A percentile compares a stretch with the other conserved stretches of the same genome.
Conservation (phyloP, 2,888 invertebrate genomes). For the Drosophila sordidapex region DNA sequence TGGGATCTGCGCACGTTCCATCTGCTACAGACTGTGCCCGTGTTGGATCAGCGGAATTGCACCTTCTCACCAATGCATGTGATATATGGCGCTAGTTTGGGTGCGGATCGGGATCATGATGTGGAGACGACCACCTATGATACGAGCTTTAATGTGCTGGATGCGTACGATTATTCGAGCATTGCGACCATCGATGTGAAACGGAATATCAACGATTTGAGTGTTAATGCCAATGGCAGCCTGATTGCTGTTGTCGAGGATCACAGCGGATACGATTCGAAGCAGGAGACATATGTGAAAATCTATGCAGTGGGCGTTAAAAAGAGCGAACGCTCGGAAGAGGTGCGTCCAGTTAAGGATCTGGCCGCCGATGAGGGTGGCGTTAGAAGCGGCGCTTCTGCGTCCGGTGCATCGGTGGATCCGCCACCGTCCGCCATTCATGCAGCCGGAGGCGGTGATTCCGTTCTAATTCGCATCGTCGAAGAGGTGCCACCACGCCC, state of each 20-base stretch:
- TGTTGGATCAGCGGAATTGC: constrained; percentile 94
- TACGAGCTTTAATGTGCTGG: constrained; percentile 97
- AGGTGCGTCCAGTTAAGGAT: constrained; percentile 86
- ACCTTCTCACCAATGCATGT: constrained; percentile 94
- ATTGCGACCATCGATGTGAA: constrained; percentile 98
- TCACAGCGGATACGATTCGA: constrained; percentile 91
- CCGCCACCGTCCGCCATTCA: constrained; percentile 43
- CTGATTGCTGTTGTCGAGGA: constrained; percentile 97
- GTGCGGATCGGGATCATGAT: constrained; percentile 89
- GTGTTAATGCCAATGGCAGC: constrained; percentile 92
- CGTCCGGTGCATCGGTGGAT: constrained; percentile 35
- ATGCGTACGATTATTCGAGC: constrained; percentile 96
- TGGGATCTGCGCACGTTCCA: constrained; percentile 99
- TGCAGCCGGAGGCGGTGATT: constrained; percentile 36
- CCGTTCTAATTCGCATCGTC: constrained; percentile 53
- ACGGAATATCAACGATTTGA: constrained; percentile 93
- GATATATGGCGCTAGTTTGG: constrained; percentile 94
- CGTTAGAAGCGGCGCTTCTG: constrained; percentile 29
- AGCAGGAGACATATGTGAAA: constrained; percentile 95
- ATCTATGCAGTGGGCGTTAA: constrained; percentile 96
- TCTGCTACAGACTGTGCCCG: constrained; percentile 96
- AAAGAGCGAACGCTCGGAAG: constrained; percentile 95
- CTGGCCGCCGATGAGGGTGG: constrained; percentile 54
- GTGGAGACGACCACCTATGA: constrained; percentile 91
- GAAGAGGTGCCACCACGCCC: constrained; percentile 44